phyloP scores from a whole-genome alignment of 2,797 vertebrate species.

The Microhierax caerulescens region DNA sequence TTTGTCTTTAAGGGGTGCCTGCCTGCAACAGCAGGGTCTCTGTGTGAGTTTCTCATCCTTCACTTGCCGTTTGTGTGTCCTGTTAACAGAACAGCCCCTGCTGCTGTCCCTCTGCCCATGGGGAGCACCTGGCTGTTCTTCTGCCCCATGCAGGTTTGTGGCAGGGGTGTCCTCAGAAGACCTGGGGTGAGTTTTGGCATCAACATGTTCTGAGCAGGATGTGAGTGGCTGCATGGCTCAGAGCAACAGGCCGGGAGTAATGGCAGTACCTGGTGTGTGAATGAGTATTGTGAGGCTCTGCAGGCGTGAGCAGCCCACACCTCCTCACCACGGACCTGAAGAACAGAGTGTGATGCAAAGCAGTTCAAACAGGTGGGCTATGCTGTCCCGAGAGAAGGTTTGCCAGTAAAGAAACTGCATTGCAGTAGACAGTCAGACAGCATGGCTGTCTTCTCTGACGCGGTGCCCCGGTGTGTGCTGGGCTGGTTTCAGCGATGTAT shows the following conservation, averaged over 20 bases:
- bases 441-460: not conserved
- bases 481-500: not conserved
- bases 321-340: not conserved
- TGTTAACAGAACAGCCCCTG: not conserved
- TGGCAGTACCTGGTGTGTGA: fast-evolving
- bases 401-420: not conserved
- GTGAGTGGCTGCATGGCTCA: fast-evolving
- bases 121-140: fast-evolving
- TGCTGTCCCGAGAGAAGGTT: not conserved
- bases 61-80: not conserved
- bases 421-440: too few relatives aligned
- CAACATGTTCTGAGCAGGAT: fast-evolving
- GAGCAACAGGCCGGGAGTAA: not conserved
- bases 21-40: not conserved
- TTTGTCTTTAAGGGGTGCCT: not conserved
- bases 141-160: not conserved
- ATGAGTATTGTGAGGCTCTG: not conserved
- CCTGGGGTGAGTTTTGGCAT: not conserved
- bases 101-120: not conserved
- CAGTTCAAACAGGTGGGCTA: not conserved
- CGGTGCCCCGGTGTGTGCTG: fast-evolving
- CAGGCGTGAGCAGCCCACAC: fast-evolving
- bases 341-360: not conserved
- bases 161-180: not conserved
- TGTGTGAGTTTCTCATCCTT: not conserved